Base-by-base conservation (phyloP, 2,888 invertebrate species). In the Leptinotarsa peninsularis region DNA sequence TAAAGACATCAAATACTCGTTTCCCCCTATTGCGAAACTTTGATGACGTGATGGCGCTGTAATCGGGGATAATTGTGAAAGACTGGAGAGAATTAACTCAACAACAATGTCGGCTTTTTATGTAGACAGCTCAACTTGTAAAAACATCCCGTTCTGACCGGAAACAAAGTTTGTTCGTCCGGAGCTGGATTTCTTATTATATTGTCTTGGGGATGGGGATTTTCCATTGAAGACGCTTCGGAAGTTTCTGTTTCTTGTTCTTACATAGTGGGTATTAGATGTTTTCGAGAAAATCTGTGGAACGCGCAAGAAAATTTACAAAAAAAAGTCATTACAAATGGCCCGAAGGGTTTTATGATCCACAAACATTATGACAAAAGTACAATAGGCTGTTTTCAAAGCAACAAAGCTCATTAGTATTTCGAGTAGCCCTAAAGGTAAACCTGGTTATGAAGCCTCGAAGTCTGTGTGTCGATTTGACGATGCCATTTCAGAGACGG, bases 21-120 rank as follows among this genome's bases (percentile, higher is more conserved):
- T 84, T 79, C 81, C 78, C 80, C 75, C 79, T 70, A 68, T 75
- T 76, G 75, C 78, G 73, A 75, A 78, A 85, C 85, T 87, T 88
- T 87, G 87, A 88, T 88, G 86, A 86, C 84, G 86, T 87, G 87
- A 88, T 88, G 86, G 87, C 84, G 86, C 85, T 83, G 87, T 88
- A 88, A 88, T 87, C 87, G 87, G 83, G 84, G 86, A 87, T 87
- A 87, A 87, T 87, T 87, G 86, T 86, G 84, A 85, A 85, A 85
- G 78, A 78, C 79, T 78, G 76, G 72, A 73, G 85, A 83, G 86
- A 86, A 86, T 87, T 86, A 86, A 85, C 84, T 84, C 83, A 84
- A 87, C 87, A 86, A 87, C 87, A 87, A 86, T 86, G 87, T 86
- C 84, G 82, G 84, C 83, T 86, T 87, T 87, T 86, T 87, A 85